Percentiles rank a stretch among this genome's conserved stretches.
Evolutionary conservation across 2,113 vertebrate genomes (phyloP).

Genomic region (Equus quagga): DNA sequence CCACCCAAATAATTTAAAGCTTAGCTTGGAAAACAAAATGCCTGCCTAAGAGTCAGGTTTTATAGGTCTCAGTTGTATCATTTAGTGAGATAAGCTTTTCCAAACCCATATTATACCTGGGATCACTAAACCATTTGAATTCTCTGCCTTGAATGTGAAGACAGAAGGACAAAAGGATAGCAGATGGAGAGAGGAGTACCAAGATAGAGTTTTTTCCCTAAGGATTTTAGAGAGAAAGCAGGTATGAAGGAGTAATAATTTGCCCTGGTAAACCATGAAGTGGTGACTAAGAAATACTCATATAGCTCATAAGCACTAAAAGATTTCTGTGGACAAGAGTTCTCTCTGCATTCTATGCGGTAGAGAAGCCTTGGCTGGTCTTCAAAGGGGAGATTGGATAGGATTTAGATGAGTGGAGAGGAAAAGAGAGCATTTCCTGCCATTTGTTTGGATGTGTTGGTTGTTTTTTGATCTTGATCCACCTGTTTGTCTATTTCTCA

Average conservation of each 20-base stretch:
- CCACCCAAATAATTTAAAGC: background rate
- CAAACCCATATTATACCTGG: background rate
- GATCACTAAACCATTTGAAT: slow-evolving; percentile 48
- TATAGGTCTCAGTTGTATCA: background rate
- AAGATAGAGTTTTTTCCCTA: background rate
- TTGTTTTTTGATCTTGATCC: background rate
- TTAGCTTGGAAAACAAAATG: slow-evolving; percentile 14
- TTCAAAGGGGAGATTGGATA: background rate
- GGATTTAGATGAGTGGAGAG: background rate
- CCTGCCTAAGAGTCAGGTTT: background rate
- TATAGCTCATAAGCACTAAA: background rate
- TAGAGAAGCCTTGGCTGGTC: background rate
- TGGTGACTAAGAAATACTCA: background rate
- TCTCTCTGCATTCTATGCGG: background rate
- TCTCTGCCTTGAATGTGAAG: background rate
- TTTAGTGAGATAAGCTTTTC: slow-evolving; percentile 45
- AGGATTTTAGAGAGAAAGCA: background rate
- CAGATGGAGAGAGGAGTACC: background rate
- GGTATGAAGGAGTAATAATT: slow-evolving; percentile 33
- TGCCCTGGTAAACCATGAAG: background rate
- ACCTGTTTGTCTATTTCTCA: background rate
- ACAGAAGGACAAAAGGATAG: background rate
- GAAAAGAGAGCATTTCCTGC: background rate
- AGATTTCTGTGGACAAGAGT: background rate
- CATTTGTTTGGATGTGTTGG: background rate